Base-by-base conservation (phyloP, 1,140 invertebrate genomes). In the Alviniconcha marisindica region DNA sequence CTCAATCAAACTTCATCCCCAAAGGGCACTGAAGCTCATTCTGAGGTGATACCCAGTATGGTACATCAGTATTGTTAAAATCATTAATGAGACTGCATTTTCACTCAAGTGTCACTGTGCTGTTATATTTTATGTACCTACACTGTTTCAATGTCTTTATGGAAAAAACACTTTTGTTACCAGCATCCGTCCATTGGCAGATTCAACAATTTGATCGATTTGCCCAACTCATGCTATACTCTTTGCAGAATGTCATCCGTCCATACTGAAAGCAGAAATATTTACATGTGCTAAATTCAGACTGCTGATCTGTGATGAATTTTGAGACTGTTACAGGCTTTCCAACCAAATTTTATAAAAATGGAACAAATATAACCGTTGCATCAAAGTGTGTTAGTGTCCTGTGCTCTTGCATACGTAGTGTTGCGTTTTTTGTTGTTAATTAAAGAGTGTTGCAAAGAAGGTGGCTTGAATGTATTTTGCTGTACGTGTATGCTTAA, bases 391-490 rank as follows among this genome's bases (percentile, higher is more conserved):
- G 21, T 33, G 4, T 40, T 76, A 76, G 73, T 44, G 40, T 28
- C 31, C 14, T 51, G 24, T 51, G 73, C 73, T 76, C 38, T 76
- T 76, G 73, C 40, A 40, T 76, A 76, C 73, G 51, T 42, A 76
- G 14, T 51, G 44, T 48, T 76, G 40, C 51, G n/a, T 44, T 51
- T 76, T 48, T 51, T 76, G 40, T 51, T 31, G 15, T 40, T 10
- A 21, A 76, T 40, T 76, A 76, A 76, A 76, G 73, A 28, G 73
- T 76, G 73, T 76, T 51, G 73, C 73, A 76, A 76, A 48, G 44
- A 48, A 48, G 18, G 44, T 48, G 18, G 44, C 18, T 48, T 48
- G 44, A 48, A 48, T 48, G 44, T 10, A 48, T n/a, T n/a, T n/a
- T n/a, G n/a, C n/a, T n/a, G n/a, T n/a, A n/a, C n/a, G n/a, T n/a